Evolutionary conservation across 2,113 vertebrate genomes (phyloP), one percentile per base, ranked within the genome.

Genomic region (Ranitomeya imitator): DNA sequence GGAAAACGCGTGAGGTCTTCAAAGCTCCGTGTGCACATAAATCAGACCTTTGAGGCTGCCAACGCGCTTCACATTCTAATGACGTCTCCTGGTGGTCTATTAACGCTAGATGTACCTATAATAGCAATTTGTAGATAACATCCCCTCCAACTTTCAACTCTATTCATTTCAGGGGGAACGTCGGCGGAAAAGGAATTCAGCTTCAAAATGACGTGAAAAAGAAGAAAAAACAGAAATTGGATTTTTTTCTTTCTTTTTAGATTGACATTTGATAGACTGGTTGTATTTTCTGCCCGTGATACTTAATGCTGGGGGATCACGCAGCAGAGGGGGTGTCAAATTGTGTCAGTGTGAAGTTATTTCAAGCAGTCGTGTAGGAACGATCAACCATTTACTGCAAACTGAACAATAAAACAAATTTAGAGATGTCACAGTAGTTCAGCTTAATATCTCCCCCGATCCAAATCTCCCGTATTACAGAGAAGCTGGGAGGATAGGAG

Each of bases 51-150:
- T 85, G 84, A 85, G 69, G 84, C 84, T 76, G 23, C 37, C 54
- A 74, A 60, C 18, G 84, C 51, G 18, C 65, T 69, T 85, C 74
- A 60, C 84, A 77, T 85, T 85, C 61, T 85, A 85, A 85, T 85
- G 63, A n/a, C n/a, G 57, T 52, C 83, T 76, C 84, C 37, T 59
- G 60, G 84, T 51, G 84, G 71, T 85, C 69, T 60, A 77, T 61
- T 85, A 85, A 60, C 37, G 63, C 45, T 60, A 63, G 84, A 77
- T 60, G 69, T 51, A 60, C 67, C 26, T 76, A 76, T 61, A 85
- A 77, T 77, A 77, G 59, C n/a, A 16, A 19, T 9, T 31, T n/a
- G 54, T 52, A 71, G 65, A 23, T 71, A 85, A 55, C 67, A 57
- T 57, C 57, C 71, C 69, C 55, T 76, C 15, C 67, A 85, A 74